Base-by-base conservation (phyloP, 2,888 invertebrate species). In the Itoplectis maculator region DNA sequence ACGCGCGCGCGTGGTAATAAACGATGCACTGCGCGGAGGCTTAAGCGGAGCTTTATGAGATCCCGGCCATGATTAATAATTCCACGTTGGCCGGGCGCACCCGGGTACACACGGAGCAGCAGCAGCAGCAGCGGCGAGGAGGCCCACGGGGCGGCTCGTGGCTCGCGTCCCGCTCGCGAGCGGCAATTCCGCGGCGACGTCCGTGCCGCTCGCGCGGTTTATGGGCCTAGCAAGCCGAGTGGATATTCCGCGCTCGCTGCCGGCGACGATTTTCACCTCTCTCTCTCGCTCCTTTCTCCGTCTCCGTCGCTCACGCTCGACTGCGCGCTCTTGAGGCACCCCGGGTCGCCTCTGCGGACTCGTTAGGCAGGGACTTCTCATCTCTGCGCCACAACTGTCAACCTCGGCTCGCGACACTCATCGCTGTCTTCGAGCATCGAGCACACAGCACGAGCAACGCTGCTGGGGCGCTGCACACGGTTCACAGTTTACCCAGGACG, bases 1-100 rank as follows among this genome's bases (percentile, higher is more conserved):
- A 72, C 59, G 65, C 49, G 51, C 65, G 51, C 65, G 61, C 75
- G 82, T 2, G 86, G 89, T 90, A 89, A 90, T 90, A 89, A 91
- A 90, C 89, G 90, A 89, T 90, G 88, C 88, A 88, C 89, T 88
- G 88, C 88, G 85, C 88, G 79, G 78, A 89, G 90, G 90, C 90
- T 90, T 88, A 89, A 89, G 87, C 88, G 87, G 88, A 90, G 89
- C 91, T 92, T 92, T 91, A 92, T 91, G 91, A 91, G 90, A 92
- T 92, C 91, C 89, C 85, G 72, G 88, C 87, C 85, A 88, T 91
- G 91, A 92, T 92, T 92, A 92, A 92, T 92, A 92, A 92, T 91
- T 90, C 87, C 86, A 87, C 85, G 85, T 84, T 84, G 75, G 49
- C 73, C 70, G 18, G 37, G 54, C 51, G 23, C 3, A 56, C 61